Percentiles rank a stretch among this genome's conserved stretches.
These are phyloP conservation scores for Papilio xuthus DNA, from an alignment of 1,140 invertebrate genomes.

Conservation along the genomic window DNA sequence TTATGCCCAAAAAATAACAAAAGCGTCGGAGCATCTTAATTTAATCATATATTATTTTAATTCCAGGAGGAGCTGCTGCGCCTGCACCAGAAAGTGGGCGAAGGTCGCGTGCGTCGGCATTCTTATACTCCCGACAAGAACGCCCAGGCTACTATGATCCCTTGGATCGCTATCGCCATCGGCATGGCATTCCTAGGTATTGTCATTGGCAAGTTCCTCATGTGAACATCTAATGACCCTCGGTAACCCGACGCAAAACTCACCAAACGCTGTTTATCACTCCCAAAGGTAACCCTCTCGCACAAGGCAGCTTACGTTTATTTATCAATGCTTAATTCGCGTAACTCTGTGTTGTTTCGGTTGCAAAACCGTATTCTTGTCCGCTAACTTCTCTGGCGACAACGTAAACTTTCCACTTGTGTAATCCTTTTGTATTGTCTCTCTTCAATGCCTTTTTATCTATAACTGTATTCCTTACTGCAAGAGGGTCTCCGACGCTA, in stretches of 20 bases:
- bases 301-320: constrained; percentile 84
- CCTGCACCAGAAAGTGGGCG: constrained; percentile 72
- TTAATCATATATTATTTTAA: constrained; percentile 36
- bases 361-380: constrained; percentile 10
- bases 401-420: not conserved
- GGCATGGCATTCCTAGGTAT: constrained; percentile 82
- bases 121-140: constrained; percentile 76
- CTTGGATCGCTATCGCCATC: constrained; percentile 80
- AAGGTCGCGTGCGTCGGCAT: constrained; percentile 64
- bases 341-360: not conserved
- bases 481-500: constrained; percentile 26
- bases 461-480: not conserved
- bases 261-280: constrained; percentile 64
- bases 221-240: constrained; percentile 74
- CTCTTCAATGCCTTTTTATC: constrained; percentile 15
- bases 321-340: constrained; percentile 39
- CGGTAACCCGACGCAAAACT: constrained; percentile 58
- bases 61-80: constrained; percentile 82
- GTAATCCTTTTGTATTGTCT: not conserved
- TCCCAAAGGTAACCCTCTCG: constrained; percentile 83
- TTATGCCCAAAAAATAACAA: not conserved
- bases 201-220: constrained; percentile 83
- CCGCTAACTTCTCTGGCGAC: not conserved
- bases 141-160: constrained; percentile 76
- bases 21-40: not conserved